phyloP scores from a whole-genome alignment of 37 sponge, comb jelly and placozoan genomes.

The Beroe forskalii region DNA sequence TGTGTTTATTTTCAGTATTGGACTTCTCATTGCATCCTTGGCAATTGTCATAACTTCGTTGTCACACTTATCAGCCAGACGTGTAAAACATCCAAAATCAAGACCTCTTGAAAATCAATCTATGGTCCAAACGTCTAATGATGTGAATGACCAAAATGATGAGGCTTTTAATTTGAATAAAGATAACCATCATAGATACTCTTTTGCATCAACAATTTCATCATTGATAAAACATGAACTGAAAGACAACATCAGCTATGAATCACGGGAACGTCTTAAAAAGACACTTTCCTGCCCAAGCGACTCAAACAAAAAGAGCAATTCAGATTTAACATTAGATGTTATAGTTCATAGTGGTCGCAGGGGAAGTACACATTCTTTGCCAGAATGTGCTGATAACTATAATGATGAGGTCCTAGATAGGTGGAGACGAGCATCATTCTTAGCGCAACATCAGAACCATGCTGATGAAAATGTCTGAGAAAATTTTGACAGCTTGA shows the following conservation, averaged over 20 bases:
- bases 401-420: conserved; percentile 44
- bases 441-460: background rate
- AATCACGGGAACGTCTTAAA: background rate
- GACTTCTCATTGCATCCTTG: conserved; percentile 35
- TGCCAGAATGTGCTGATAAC: background rate
- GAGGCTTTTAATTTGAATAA: background rate
- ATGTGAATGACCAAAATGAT: background rate
- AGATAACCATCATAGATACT: background rate
- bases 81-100: background rate
- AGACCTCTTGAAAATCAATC: background rate
- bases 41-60: conserved; percentile 53
- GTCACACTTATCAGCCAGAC: conserved; percentile 46
- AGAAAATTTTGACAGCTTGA: background rate
- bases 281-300: conserved; percentile 35
- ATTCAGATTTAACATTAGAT: background rate
- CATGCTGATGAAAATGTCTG: background rate
- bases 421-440: conserved; percentile 27
- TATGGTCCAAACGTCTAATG: background rate
- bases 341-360: background rate
- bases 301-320: background rate
- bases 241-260: background rate
- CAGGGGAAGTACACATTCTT: conserved; percentile 18
- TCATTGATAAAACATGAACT: conserved; percentile 39
- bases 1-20: conserved; percentile 55
- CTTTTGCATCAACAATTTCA: conserved; percentile 62